Evolutionary conservation across 2,797 vertebrate species (phyloP).

Genomic region (Microctenopoma steveboyesi): DNA sequence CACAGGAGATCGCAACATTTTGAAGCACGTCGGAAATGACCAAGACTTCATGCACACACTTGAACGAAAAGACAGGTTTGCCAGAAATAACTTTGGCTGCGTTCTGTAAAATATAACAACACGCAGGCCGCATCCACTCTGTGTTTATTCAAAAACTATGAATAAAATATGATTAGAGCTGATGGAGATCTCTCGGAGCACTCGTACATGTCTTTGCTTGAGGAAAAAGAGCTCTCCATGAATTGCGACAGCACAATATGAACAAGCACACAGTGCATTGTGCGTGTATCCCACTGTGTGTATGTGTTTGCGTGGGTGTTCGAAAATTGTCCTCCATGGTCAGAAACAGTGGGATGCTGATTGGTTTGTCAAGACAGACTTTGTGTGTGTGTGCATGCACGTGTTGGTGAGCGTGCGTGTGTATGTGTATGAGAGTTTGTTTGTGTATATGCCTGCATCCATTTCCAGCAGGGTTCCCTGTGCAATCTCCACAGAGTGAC

Average conservation of each 20-base stretch:
- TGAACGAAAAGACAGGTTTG: conserved; percentile 53
- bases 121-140: conserved; percentile 69
- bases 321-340: conserved; percentile 39
- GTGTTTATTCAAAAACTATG: conserved; percentile 69
- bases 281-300: conserved; percentile 16
- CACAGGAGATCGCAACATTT: conserved; percentile 39
- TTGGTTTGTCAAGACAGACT: conserved; percentile 50
- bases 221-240: conserved; percentile 34
- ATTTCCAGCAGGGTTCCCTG: conserved; percentile 69
- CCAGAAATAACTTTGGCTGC: conserved; percentile 71
- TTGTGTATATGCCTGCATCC: conserved; percentile 52
- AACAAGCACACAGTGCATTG: not conserved
- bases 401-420: not conserved
- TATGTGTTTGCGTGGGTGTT: conserved; percentile 10
- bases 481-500: conserved; percentile 64
- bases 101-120: conserved; percentile 63
- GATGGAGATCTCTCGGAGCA: conserved; percentile 64
- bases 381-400: conserved; percentile 17
- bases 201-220: conserved; percentile 53
- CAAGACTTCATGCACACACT: conserved; percentile 52
- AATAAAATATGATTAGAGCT: conserved; percentile 77
- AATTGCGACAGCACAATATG: conserved; percentile 34
- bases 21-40: conserved; percentile 55
- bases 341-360: conserved; percentile 61
- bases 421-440: conserved; percentile 22